Conservation (phyloP, 1,140 invertebrate species). For the Meloidogyne floridensis region DNA sequence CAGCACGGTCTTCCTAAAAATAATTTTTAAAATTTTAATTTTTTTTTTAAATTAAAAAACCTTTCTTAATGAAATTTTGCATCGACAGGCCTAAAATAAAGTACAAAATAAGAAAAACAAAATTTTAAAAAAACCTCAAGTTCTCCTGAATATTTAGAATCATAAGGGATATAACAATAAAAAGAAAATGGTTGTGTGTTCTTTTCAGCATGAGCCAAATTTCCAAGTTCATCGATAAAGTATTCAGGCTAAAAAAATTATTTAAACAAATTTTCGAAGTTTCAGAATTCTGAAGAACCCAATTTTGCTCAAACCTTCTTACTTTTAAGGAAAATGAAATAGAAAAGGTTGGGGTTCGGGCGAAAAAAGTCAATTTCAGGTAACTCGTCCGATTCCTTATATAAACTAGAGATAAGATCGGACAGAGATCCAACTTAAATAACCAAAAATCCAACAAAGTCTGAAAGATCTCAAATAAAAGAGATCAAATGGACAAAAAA, state of each 20-base stretch:
- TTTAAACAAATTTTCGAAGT: too few relatives aligned
- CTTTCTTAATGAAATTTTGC: conserved; percentile 90
- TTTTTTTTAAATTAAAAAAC: conserved; percentile 69
- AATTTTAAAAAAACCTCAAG: conserved; percentile 72
- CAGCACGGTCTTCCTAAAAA: conserved; percentile 78
- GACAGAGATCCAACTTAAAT: too few relatives aligned
- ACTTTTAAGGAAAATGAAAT: too few relatives aligned
- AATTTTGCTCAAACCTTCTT: too few relatives aligned
- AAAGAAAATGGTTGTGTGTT: conserved; percentile 79
- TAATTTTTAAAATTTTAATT: not conserved
- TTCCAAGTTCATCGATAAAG: not conserved
- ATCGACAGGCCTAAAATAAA: conserved; percentile 74
- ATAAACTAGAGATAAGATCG: too few relatives aligned
- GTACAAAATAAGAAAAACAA: not conserved
- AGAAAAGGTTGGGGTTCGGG: too few relatives aligned
- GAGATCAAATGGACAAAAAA: too few relatives aligned
- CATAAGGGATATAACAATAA: conserved; percentile 93
- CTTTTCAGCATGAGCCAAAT: conserved; percentile 20
- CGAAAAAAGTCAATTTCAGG: too few relatives aligned
- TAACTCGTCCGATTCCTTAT: too few relatives aligned
- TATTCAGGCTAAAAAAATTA: conserved; percentile 1
- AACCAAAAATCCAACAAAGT: too few relatives aligned
- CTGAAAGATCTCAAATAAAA: too few relatives aligned
- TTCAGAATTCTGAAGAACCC: too few relatives aligned
- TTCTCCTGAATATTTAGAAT: conserved; percentile 82